Percentiles rank a stretch among this genome's conserved stretches.
Evolutionary conservation across 2,113 vertebrate genomes (phyloP).

Genomic region (Neogobius melanostomus): DNA sequence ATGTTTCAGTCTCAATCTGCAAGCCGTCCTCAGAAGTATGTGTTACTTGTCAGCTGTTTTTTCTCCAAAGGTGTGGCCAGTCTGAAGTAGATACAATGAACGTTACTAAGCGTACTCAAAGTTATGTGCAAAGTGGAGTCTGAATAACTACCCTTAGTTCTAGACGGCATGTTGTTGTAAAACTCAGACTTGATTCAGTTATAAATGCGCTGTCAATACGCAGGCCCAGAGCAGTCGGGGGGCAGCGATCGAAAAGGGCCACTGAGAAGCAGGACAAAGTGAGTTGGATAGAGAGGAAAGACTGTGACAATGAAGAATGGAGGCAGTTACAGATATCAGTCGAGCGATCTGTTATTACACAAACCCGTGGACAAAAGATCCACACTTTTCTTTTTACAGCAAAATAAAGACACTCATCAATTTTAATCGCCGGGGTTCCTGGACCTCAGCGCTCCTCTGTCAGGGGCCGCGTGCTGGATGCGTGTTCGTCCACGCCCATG

Average conservation of each 20-base stretch:
- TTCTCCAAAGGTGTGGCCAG: no score
- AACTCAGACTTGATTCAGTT: constrained; percentile 48
- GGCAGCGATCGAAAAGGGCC: constrained; percentile 59
- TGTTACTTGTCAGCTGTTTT: no score
- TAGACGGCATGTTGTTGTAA: not conserved
- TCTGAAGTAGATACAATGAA: no score
- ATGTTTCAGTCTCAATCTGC: no score
- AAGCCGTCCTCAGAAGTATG: no score
- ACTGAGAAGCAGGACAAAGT: constrained; percentile 50
- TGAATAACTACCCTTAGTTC: no score
- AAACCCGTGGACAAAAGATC: constrained; percentile 73
- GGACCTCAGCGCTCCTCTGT: constrained; percentile 60
- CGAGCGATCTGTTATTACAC: constrained; percentile 77
- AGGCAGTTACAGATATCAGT: constrained; percentile 76
- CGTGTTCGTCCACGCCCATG: constrained; percentile 39
- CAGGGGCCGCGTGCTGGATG: constrained; percentile 43
- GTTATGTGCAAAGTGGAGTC: no score
- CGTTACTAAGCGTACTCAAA: no score
- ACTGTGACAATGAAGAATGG: constrained; percentile 74
- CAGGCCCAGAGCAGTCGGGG: constrained; percentile 44
- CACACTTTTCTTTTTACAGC: constrained; percentile 59
- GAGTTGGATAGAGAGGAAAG: constrained; percentile 57
- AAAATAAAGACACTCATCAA: constrained; percentile 82
- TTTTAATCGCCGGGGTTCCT: constrained; percentile 72
- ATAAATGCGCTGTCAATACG: constrained; percentile 65